Evolutionary conservation across 2,797 vertebrate species (phyloP), one percentile per base, ranked within the genome.

Genomic region (Apogon hyalosoma): DNA sequence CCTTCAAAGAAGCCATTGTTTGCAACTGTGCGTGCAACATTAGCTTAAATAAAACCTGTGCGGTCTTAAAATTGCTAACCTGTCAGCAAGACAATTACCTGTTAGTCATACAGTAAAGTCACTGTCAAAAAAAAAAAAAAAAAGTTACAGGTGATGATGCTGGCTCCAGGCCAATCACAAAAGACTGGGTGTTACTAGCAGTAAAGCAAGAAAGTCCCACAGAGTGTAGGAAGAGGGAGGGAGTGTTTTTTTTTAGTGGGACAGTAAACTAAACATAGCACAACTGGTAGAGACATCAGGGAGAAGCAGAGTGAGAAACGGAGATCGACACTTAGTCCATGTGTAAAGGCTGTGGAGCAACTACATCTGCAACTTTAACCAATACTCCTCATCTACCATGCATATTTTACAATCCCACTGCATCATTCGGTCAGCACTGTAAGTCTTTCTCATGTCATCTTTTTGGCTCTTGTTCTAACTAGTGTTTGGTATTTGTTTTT

Each of bases 351-450:
- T 33, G 63, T 24, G 31, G 1, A 40, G 63, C 69, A 47, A 54
- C 64, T 48, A 24, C 73, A 63, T 65, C 75, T 77, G 73, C 63
- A 52, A 46, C 69, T 65, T 63, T 50, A 15, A 38, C 86, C 59
- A 19, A 42, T 47, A 33, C 50, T 7, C 6, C 75, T 77, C 11
- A 14, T 69, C 56, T 13, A 55, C 59, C 61, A 89, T 93, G 90
- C 87, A 91, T 77, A 92, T 93, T 67, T 89, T 91, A 63, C 89
- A 86, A 47, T 83, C 88, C 24, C 85, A 75, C 81, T 90, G 88
- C 69, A 41, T 89, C 83, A 80, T 92, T 80, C 81, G 87, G 84
- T 91, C 85, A 76, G 88, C 53, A 3, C 58, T 71, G n/a, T 72
- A 64, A 77, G 59, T 81, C 45, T 64, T 41, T 65, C 48, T 57